Conservation (phyloP, 2,888 invertebrate species). For the Plagodis dolabraria region DNA sequence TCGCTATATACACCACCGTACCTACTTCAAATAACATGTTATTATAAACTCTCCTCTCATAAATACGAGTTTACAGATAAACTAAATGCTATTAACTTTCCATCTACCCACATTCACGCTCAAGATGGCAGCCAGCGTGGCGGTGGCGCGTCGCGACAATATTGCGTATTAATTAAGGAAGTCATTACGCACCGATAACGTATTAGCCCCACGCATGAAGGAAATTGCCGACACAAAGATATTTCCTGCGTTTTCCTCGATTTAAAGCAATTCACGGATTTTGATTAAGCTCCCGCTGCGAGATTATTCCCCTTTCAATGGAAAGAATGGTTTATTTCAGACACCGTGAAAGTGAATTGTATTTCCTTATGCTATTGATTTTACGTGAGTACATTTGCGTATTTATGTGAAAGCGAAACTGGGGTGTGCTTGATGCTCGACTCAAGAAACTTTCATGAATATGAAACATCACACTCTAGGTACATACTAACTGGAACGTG, state of each 20-base stretch:
- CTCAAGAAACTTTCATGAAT: conserved; percentile 2
- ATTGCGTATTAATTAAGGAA: conserved; percentile 84
- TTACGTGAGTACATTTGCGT: conserved; percentile 55
- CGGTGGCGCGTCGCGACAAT: conserved; percentile 49
- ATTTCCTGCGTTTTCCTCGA: conserved; percentile 84
- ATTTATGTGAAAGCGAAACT: conserved; percentile 49
- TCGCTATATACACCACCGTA: no score
- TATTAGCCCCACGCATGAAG: conserved; percentile 80
- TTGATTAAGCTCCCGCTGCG: conserved; percentile 83
- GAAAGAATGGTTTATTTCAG: conserved; percentile 84
- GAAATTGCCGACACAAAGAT: conserved; percentile 83
- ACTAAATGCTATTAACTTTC: conserved; percentile 27
- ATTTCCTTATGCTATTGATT: conserved; percentile 79
- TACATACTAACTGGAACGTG: conserved; percentile 1
- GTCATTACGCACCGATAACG: conserved; percentile 82
- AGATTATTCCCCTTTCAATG: conserved; percentile 84
- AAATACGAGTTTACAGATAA: conserved; percentile 5
- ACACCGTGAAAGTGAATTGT: conserved; percentile 83
- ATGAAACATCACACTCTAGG: not conserved
- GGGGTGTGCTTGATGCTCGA: conserved; percentile 34
- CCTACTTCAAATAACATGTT: no score
- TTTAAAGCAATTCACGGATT: conserved; percentile 85
- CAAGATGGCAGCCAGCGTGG: conserved; percentile 33
- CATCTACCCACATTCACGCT: conserved; percentile 27
- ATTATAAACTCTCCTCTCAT: not conserved